A percentile compares a stretch with the other conserved stretches of the same genome.
Evolutionary conservation across 2,797 vertebrate species (phyloP).

Genomic region (Sebastes diploproa): DNA sequence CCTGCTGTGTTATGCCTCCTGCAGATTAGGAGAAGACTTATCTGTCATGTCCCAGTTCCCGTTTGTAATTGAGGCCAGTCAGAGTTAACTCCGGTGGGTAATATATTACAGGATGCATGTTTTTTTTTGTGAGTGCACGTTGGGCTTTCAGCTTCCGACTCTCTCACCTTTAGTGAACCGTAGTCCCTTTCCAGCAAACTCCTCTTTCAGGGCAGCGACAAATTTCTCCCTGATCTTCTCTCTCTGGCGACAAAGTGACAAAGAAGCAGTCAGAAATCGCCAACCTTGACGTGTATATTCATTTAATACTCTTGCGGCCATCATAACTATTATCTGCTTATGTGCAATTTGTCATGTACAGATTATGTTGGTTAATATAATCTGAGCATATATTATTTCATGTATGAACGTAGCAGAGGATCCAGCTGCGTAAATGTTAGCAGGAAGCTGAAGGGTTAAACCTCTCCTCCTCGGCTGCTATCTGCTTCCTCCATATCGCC

Average conservation of each 20-base stretch:
- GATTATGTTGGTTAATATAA: not conserved
- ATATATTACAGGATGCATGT: not conserved
- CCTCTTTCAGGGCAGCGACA: slow-evolving; percentile 91
- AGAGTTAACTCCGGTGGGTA: not conserved
- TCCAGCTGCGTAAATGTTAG: not conserved
- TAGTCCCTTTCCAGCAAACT: slow-evolving; percentile 96
- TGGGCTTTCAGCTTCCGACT: not conserved
- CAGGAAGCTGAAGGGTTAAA: slow-evolving; percentile 19
- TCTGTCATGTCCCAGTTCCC: not conserved
- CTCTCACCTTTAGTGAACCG: slow-evolving; percentile 91
- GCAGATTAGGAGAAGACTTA: not conserved
- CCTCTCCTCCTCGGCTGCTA: not conserved
- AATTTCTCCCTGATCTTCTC: slow-evolving; percentile 98
- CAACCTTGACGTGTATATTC: too few relatives aligned
- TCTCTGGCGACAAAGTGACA: slow-evolving; percentile 79
- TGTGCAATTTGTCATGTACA: not conserved
- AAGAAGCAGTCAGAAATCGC: not conserved
- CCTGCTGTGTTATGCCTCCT: not conserved
- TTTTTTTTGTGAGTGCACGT: not conserved
- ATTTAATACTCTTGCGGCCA: not conserved
- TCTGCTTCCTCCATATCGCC: not conserved
- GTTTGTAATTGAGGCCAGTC: not conserved
- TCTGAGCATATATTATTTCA: not conserved
- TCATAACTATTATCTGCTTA: not conserved
- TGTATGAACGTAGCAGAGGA: not conserved